Conservation (phyloP, 2,888 invertebrate species). For the Mimas tiliae region DNA sequence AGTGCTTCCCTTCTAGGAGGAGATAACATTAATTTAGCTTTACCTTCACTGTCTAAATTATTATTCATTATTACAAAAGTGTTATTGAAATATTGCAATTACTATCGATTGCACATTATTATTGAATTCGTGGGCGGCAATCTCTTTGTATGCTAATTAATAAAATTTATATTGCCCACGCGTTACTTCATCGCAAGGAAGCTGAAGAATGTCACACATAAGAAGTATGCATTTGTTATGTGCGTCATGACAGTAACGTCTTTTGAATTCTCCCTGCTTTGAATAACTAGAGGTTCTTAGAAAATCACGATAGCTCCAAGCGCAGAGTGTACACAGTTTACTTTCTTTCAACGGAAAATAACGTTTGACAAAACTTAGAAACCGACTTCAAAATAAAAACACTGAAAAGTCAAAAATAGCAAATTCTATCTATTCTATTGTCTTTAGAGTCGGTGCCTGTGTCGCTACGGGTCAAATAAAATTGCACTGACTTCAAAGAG, state of each 20-base stretch:
- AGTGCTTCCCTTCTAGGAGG: constrained; percentile 10
- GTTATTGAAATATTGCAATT: constrained; percentile 8
- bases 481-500: no score
- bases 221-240: neutral
- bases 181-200: constrained; percentile 7
- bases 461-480: no score
- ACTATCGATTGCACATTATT: constrained; percentile 15
- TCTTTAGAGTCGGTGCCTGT: no score
- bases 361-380: no score
- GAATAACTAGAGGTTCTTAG: neutral
- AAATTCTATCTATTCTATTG: no score
- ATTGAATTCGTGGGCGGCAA: constrained; percentile 15
- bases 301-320: neutral
- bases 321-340: neutral
- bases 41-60: constrained; percentile 30
- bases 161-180: constrained; percentile 26
- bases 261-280: neutral
- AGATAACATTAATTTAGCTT: constrained; percentile 32
- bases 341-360: neutral
- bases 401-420: no score
- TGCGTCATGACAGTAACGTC: constrained; percentile 2
- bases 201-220: neutral
- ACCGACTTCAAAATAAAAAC: no score
- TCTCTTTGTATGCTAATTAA: constrained; percentile 25
- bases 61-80: constrained; percentile 9